Percentiles rank a stretch among this genome's conserved stretches.
These are phyloP conservation scores for Ceratotherium simum DNA, from an alignment of 2,113 vertebrate species.

Conservation along the genomic window DNA sequence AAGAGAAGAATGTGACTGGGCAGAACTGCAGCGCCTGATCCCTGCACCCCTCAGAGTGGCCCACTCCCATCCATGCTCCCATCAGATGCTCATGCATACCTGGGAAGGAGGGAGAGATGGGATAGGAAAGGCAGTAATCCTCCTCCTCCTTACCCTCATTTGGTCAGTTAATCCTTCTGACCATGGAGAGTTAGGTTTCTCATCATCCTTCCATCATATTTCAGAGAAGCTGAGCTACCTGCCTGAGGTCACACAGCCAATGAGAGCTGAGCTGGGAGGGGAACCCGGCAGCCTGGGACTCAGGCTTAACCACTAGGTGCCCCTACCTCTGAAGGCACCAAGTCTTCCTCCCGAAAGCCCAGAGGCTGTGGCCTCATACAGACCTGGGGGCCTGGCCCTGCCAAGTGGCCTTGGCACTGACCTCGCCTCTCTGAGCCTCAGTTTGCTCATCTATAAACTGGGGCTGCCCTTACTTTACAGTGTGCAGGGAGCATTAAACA, in stretches of 20 bases:
- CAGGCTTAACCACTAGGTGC: background rate
- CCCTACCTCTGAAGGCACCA: background rate
- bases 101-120: background rate
- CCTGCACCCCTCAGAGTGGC: background rate
- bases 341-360: background rate
- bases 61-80: background rate
- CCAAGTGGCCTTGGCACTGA: background rate
- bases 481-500: background rate
- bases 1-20: background rate
- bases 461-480: background rate
- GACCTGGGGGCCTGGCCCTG: background rate
- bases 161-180: background rate
- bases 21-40: too few species aligned
- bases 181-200: background rate
- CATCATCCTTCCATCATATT: background rate
- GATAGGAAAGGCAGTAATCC: background rate
- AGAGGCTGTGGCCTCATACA: background rate
- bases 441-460: background rate
- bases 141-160: background rate
- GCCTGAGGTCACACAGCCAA: background rate
- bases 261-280: background rate
- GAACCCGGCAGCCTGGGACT: background rate
- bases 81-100: background rate
- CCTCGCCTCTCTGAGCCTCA: background rate
- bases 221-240: constrained; percentile 37